Evolutionary conservation across 2,888 invertebrate species (phyloP), one percentile per base, ranked within the genome.

Genomic region (Lysandra coridon): DNA sequence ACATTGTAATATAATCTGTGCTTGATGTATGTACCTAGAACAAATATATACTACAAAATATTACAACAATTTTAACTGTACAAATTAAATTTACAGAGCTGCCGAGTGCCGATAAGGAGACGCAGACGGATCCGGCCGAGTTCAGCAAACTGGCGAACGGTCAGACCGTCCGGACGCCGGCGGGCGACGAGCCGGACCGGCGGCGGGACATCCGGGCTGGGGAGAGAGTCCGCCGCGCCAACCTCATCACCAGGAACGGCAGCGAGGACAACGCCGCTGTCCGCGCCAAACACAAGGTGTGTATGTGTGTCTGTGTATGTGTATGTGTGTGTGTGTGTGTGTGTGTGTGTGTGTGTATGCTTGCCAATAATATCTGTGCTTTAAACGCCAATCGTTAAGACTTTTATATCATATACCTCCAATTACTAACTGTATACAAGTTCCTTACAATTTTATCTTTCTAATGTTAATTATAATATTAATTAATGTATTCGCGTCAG

Each of bases 61-160:
- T 10, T 30, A 64, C 23, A 64, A 30, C 10, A 10, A 30, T 53
- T 30, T n/a, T 5, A 30, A 37, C 4, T 12, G 23, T 73, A 62
- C 33, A 30, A 57, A 78, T 60, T n/a, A 69, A 14, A 69, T 69
- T 64, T 69, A 4, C 37, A 33, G 64, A 74, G 64, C 30, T 7
- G 60, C 53, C 37, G 14, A 53, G 81, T 1, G 79, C 78, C 2
- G 79, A 94, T 80, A 94, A 92, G 83, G 91, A 87, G 82, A 93
- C 93, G 0, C 94, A 94, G 82, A 94, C 94, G 0, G 92, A 93
- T 4, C 86, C 89, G 0, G 86, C 87, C 0, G 92, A 93, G 81
- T 90, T 91, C 83, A 89, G 81, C 74, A 87, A 89, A 82, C 83
- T 91, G 1, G 82, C 85, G 49, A 94, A 93, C 82, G 93, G 92